These are phyloP conservation scores for Buceros bicornis DNA, from an alignment of 2,797 vertebrate species.

Conservation along the genomic window DNA sequence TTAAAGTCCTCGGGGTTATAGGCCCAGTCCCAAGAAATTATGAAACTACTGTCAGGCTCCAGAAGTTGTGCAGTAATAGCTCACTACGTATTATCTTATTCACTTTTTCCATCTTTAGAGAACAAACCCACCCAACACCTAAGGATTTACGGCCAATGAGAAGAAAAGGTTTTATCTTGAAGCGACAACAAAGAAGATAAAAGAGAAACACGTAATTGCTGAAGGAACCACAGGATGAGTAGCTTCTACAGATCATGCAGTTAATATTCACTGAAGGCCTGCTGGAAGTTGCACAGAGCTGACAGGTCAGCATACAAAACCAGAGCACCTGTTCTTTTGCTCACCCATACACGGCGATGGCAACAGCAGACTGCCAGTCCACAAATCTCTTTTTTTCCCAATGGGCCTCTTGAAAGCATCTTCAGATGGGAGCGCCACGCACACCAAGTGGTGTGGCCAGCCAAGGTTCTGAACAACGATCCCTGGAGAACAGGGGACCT, in stretches of 20 bases:
- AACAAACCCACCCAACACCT: neutral
- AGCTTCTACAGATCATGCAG: constrained; percentile 36
- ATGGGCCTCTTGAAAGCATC: neutral
- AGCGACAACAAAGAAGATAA: constrained; percentile 34
- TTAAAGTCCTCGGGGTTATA: constrained; percentile 34
- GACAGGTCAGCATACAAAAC: neutral
- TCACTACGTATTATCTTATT: constrained; percentile 33
- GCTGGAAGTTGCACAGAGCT: neutral
- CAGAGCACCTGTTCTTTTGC: neutral
- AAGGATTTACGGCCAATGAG: constrained; percentile 49
- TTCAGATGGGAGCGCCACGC: neutral
- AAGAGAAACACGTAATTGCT: constrained; percentile 22
- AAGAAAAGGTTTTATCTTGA: constrained; percentile 43
- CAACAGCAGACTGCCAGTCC: neutral
- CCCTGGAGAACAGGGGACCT: neutral
- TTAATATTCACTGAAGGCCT: neutral
- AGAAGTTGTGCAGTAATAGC: constrained; percentile 11
- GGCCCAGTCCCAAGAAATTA: constrained; percentile 18
- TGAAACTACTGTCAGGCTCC: constrained; percentile 1
- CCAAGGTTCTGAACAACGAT: neutral
- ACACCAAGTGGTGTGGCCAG: neutral
- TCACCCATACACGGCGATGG: neutral
- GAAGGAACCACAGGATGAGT: constrained; percentile 42
- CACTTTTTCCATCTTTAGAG: constrained; percentile 24
- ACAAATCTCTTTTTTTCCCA: neutral